Evolutionary conservation across 92 coral and sea anemone genomes (phyloP).

Genomic region (Palythoa grandis): DNA sequence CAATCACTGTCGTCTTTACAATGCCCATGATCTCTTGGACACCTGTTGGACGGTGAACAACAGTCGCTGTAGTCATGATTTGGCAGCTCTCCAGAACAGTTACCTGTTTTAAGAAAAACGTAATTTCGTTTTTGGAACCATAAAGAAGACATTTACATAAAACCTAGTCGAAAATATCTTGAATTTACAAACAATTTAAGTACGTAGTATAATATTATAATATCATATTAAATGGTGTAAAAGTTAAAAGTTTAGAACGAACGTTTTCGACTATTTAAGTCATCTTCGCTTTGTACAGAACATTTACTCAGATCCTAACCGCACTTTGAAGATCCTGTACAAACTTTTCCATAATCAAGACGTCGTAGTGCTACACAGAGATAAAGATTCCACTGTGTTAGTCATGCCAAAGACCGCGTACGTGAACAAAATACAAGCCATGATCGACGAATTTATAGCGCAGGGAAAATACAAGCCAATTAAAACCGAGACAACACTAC

Average conservation of each 20-base stretch:
- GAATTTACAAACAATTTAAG: background rate
- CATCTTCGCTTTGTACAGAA: background rate
- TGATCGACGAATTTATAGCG: too few relatives aligned
- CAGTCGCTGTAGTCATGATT: background rate
- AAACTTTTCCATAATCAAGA: slow-evolving; percentile 16
- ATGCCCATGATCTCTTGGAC: background rate
- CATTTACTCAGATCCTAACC: background rate
- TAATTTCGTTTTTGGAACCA: background rate
- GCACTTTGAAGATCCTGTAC: slow-evolving; percentile 1
- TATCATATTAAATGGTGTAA: too few relatives aligned
- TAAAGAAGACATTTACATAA: background rate
- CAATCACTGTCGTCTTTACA: background rate
- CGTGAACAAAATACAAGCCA: too few relatives aligned
- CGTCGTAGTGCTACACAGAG: too few relatives aligned
- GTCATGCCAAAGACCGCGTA: too few relatives aligned
- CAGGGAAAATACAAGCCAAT: too few relatives aligned
- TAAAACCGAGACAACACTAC: too few relatives aligned
- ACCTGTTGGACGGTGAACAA: background rate
- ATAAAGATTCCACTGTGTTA: too few relatives aligned
- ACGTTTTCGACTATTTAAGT: too few relatives aligned
- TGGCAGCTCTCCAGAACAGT: background rate
- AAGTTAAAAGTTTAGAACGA: too few relatives aligned
- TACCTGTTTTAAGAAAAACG: background rate
- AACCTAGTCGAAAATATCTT: background rate
- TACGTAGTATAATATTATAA: too few relatives aligned